A percentile compares a stretch with the other conserved stretches of the same genome.
Evolutionary conservation across 2,113 vertebrate genomes (phyloP).

Genomic region (Sinocyclocheilus anophthalmus): DNA sequence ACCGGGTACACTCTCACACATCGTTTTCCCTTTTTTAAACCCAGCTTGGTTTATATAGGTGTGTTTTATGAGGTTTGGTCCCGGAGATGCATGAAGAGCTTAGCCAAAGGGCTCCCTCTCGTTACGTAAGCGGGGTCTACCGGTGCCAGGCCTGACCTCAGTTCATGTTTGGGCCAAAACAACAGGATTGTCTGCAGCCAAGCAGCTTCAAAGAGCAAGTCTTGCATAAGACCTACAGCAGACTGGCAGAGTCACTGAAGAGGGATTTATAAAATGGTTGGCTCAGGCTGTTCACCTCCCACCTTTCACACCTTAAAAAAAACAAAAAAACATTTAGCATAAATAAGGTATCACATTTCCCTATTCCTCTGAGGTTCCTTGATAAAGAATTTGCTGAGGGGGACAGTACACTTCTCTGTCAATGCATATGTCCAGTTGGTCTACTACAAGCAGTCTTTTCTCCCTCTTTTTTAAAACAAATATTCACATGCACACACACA

Average conservation of each 20-base stretch:
- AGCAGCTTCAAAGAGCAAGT: constrained; percentile 27
- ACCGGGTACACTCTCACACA: too few species aligned
- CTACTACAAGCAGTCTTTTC: background rate
- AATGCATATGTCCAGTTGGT: background rate
- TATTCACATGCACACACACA: constrained; percentile 37
- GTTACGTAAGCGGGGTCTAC: constrained; percentile 29
- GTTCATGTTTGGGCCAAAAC: constrained; percentile 41
- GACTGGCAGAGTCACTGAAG: constrained; percentile 6
- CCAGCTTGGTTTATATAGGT: constrained; percentile 43
- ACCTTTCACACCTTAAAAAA: background rate
- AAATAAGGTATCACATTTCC: too few species aligned
- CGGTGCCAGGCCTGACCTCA: constrained; percentile 36
- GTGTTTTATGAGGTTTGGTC: constrained; percentile 44
- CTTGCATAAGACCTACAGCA: constrained; percentile 30
- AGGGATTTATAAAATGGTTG: constrained; percentile 23
- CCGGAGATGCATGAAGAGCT: constrained; percentile 46
- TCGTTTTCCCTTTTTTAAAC: background rate
- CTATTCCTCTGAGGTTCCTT: background rate
- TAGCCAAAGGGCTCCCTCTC: constrained; percentile 34
- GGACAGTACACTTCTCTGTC: background rate
- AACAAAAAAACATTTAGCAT: too few species aligned
- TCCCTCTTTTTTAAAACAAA: background rate
- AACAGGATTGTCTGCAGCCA: constrained; percentile 29
- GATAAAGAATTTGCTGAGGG: background rate
- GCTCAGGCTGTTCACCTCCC: background rate